These are phyloP conservation scores for Eupithecia tripunctaria DNA, from an alignment of 2,888 invertebrate genomes.

Conservation along the genomic window DNA sequence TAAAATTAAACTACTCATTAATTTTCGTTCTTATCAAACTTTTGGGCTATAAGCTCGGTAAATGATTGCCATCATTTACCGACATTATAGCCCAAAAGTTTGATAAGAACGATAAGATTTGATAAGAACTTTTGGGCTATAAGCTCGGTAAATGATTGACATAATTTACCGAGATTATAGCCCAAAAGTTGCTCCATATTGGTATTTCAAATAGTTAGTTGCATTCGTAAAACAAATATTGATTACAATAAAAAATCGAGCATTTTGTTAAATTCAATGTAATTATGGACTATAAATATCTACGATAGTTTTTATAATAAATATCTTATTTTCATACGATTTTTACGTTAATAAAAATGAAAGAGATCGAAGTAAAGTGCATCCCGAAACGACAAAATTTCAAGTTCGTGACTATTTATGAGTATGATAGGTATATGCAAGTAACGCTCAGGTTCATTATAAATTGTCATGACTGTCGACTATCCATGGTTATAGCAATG, in stretches of 20 bases:
- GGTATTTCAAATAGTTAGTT: not conserved
- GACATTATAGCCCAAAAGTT: too few species aligned
- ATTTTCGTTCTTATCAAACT: too few species aligned
- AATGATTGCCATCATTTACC: too few species aligned
- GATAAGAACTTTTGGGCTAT: too few species aligned
- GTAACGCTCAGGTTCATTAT: not conserved
- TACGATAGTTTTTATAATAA: too few species aligned
- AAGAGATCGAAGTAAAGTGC: not conserved
- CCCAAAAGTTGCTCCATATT: not conserved
- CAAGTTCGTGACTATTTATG: not conserved
- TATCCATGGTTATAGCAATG: constrained; percentile 36
- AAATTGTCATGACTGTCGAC: not conserved
- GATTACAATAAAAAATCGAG: not conserved
- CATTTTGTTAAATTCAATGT: not conserved
- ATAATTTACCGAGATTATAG: too few species aligned
- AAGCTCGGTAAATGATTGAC: not conserved
- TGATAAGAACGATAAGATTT: too few species aligned
- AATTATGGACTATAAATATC: not conserved
- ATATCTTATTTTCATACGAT: not conserved
- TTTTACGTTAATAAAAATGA: not conserved
- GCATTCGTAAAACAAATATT: not conserved
- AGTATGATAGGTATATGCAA: not conserved
- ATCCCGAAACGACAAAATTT: not conserved
- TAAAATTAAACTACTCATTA: not conserved
- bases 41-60: not conserved